Conservation (phyloP, 1,140 invertebrate species). For the Cotesia vestalis region DNA sequence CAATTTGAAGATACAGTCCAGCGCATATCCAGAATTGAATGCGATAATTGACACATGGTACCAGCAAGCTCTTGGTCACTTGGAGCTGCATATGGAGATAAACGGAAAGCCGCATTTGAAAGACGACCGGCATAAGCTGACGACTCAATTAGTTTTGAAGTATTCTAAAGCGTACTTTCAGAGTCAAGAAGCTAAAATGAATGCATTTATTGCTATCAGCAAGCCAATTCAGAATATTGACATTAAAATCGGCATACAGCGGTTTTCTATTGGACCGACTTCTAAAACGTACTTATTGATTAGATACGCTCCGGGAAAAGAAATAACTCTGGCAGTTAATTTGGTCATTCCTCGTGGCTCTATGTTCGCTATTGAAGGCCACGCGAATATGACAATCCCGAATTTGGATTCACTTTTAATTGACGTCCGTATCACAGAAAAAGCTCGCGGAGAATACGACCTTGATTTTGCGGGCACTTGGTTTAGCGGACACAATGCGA, state of each 20-base stretch:
- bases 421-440: constrained; percentile 68
- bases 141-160: constrained; percentile 66
- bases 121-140: constrained; percentile 68
- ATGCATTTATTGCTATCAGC: constrained; percentile 58
- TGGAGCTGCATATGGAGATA: constrained; percentile 67
- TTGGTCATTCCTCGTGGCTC: constrained; percentile 66
- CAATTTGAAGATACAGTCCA: constrained; percentile 73
- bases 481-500: constrained; percentile 81
- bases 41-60: constrained; percentile 74
- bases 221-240: constrained; percentile 65
- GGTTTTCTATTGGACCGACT: constrained; percentile 53
- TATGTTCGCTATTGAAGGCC: constrained; percentile 69
- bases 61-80: constrained; percentile 67
- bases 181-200: constrained; percentile 61
- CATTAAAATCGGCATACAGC: constrained; percentile 61
- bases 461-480: constrained; percentile 76
- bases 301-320: constrained; percentile 68
- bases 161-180: constrained; percentile 66
- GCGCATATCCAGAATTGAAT: constrained; percentile 80
- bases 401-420: constrained; percentile 71
- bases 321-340: constrained; percentile 67
- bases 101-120: constrained; percentile 63
- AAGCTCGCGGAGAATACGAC: constrained; percentile 68
- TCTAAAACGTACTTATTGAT: constrained; percentile 59
- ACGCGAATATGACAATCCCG: constrained; percentile 71